Evolutionary conservation across 2,888 invertebrate species (phyloP), one percentile per base, ranked within the genome.

Genomic region (Pseudolycoriella hygida): DNA sequence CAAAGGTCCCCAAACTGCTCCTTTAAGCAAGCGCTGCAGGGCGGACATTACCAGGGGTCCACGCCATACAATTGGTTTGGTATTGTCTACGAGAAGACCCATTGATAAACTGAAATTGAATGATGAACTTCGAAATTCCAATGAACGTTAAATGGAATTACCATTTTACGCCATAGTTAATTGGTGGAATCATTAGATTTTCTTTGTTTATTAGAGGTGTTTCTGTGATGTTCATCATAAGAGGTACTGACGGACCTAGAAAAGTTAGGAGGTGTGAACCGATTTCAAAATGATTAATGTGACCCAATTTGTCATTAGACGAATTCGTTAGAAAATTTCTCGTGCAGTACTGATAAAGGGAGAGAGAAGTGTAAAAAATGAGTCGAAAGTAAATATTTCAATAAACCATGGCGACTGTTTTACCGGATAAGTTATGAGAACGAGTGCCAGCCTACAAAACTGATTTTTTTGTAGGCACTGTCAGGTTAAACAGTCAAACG

Each of bases 41-140:
- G 94, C 94, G 50, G 86, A 87, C 93, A 94, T 96, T 44, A 96
- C 93, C 80, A 96, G 86, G 17, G 93, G 73, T 0, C 96, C 96
- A 50, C 96, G 74, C 96, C 96, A 97, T 25, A 96, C 81, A 10
- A 93, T 78, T 0, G 96, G 84, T 8, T 83, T 75, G 50, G 79
- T 79, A 48, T 87, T 78, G n/a, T 80, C 76, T 2, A 90, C 80
- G 17, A 96, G 66, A 59, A 93, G 80, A 3, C 93, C 94, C 86
- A 96, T 93, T 3, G 94, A 96, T 80, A 96, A 86, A 57, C 88
- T 88, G 62, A n/a, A n/a, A n/a, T n/a, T n/a, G n/a, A n/a, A n/a
- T n/a, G n/a, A n/a, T n/a, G n/a, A 19, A n/a, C n/a, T 8, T 19
- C n/a, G 5, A 40, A 3, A 4, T 40, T 40, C 10, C 30, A n/a